Evolutionary conservation across 2,888 invertebrate species (phyloP).

Genomic region (Drosophila tanythrix): DNA sequence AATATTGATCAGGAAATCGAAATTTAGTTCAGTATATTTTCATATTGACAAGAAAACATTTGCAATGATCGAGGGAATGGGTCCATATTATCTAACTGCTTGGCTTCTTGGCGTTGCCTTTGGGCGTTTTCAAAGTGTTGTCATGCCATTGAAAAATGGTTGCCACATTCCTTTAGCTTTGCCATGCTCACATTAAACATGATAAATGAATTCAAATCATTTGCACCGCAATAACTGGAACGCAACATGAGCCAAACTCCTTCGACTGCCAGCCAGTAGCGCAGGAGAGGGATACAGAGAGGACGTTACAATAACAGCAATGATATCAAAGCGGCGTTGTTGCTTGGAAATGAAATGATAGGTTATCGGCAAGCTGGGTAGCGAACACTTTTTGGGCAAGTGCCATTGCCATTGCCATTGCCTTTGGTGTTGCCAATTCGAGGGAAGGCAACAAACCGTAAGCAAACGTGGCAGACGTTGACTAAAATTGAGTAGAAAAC

Average conservation of each 20-base stretch:
- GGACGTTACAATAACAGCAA: conserved; percentile 24
- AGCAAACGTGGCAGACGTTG: conserved; percentile 68
- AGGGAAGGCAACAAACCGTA: conserved; percentile 55
- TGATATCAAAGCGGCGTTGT: conserved; percentile 24
- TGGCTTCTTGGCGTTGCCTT: conserved; percentile 29
- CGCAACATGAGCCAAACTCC: conserved; percentile 27
- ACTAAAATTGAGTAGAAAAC: conserved; percentile 79
- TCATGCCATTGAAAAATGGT: conserved; percentile 65
- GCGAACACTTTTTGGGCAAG: conserved; percentile 55
- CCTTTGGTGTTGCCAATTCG: conserved; percentile 22
- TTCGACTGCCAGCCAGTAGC: conserved; percentile 11
- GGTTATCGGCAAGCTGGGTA: conserved; percentile 62
- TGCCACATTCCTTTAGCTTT: conserved; percentile 56
- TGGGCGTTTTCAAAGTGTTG: conserved; percentile 41
- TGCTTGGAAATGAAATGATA: conserved; percentile 71
- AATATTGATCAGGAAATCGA: not conserved
- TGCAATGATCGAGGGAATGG: not conserved
- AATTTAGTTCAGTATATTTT: conserved; percentile 1
- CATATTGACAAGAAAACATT: not conserved
- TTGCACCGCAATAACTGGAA: conserved; percentile 69
- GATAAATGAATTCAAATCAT: conserved; percentile 78
- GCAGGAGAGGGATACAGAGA: not conserved
- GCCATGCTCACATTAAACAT: conserved; percentile 66
- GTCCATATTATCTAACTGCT: conserved; percentile 40
- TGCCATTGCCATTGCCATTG: conserved; percentile 26